Evolutionary conservation across 2,797 vertebrate species (phyloP).

Genomic region (Cynodonichthys magdalenae): DNA sequence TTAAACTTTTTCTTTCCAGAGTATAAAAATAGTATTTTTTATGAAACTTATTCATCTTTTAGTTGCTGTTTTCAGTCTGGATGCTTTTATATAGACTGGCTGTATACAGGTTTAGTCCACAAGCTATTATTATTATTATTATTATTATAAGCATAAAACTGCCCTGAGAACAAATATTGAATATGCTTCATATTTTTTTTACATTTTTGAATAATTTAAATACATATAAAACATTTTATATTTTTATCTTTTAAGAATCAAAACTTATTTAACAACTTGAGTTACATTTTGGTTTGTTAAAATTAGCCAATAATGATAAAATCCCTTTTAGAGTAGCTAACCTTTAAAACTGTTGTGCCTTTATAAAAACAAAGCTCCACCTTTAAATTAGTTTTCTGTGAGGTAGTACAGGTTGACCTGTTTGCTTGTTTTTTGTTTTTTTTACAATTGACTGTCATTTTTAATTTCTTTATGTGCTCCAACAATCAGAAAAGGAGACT

Average conservation of each 20-base stretch:
- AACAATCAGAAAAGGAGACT: slow-evolving; percentile 1
- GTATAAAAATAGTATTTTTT: slow-evolving; percentile 67
- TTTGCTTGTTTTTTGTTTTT: slow-evolving; percentile 18
- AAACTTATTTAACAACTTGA: neutral
- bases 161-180: neutral
- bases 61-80: slow-evolving; percentile 24
- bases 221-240: too few species aligned
- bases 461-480: neutral
- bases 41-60: slow-evolving; percentile 26
- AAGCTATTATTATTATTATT: neutral
- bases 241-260: too few species aligned
- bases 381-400: slow-evolving; percentile 39
- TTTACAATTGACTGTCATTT: slow-evolving; percentile 13
- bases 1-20: slow-evolving; percentile 25
- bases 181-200: too few species aligned
- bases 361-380: slow-evolving; percentile 27
- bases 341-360: slow-evolving; percentile 11
- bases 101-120: slow-evolving; percentile 7
- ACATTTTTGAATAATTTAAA: too few species aligned
- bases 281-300: slow-evolving; percentile 1
- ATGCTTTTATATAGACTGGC: slow-evolving; percentile 24
- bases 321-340: neutral
- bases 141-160: neutral
- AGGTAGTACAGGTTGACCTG: slow-evolving; percentile 50
- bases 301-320: neutral